A percentile compares a stretch with the other conserved stretches of the same genome.
phyloP scores from a whole-genome alignment of 2,888 invertebrate genomes.

The Apamea sordens region DNA sequence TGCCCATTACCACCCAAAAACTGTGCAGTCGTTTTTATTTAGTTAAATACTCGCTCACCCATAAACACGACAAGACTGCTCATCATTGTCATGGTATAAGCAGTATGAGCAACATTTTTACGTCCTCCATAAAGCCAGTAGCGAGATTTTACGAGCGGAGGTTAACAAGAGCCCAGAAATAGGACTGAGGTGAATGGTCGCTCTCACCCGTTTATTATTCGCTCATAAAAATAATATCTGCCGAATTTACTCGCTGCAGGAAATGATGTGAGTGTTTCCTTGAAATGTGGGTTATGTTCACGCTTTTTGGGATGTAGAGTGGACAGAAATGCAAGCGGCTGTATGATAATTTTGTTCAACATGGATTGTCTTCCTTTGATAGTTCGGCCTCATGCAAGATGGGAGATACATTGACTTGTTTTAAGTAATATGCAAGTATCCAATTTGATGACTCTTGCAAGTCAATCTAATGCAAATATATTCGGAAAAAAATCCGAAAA shows the following conservation, averaged over 20 bases:
- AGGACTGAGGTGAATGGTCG: slow-evolving; percentile 80
- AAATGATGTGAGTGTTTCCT: slow-evolving; percentile 48
- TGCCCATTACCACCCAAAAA: slow-evolving; percentile 26
- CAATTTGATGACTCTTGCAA: not conserved
- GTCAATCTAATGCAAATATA: no score
- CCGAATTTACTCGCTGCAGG: slow-evolving; percentile 61
- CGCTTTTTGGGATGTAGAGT: slow-evolving; percentile 3
- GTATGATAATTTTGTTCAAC: not conserved
- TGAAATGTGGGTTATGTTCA: slow-evolving; percentile 56
- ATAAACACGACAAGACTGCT: slow-evolving; percentile 50
- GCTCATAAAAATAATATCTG: slow-evolving; percentile 81
- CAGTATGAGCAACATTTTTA: slow-evolving; percentile 51
- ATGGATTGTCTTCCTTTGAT: not conserved
- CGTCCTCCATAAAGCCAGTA: slow-evolving; percentile 62
- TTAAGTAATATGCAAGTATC: no score
- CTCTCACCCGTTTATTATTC: slow-evolving; percentile 74
- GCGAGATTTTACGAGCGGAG: slow-evolving; percentile 72
- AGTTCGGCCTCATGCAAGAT: not conserved
- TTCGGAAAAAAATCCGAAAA: not conserved
- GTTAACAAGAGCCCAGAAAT: slow-evolving; percentile 73
- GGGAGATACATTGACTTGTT: not conserved
- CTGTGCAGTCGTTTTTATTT: slow-evolving; percentile 23
- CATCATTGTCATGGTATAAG: slow-evolving; percentile 52
- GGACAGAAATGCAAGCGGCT: not conserved
- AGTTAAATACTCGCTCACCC: slow-evolving; percentile 24